phyloP scores from a whole-genome alignment of 2,113 vertebrate genomes.

The Mungos mungo region DNA sequence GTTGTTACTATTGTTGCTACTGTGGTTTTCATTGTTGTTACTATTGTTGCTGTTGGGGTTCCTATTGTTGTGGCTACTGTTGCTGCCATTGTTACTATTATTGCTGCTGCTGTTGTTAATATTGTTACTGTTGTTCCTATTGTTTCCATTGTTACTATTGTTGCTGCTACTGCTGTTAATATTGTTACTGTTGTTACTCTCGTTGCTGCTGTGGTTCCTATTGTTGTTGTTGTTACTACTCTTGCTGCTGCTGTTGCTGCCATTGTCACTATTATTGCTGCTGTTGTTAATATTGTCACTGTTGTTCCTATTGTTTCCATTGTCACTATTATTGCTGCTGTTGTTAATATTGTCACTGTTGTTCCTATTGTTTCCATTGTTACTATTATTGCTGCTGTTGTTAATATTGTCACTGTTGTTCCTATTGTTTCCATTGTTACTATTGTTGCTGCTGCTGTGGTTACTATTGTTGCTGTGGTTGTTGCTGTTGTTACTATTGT shows the following conservation, averaged over 20 bases:
- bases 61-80: fast-evolving
- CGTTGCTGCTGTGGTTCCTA: fast-evolving
- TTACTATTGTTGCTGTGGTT: fast-evolving
- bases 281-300: fast-evolving
- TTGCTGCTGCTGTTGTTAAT: fast-evolving
- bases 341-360: fast-evolving
- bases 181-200: fast-evolving
- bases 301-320: fast-evolving
- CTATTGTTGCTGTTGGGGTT: fast-evolving
- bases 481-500: fast-evolving
- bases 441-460: fast-evolving
- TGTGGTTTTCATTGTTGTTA: fast-evolving
- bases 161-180: fast-evolving
- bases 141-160: fast-evolving
- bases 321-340: too few relatives aligned
- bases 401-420: too few relatives aligned
- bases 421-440: fast-evolving
- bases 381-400: fast-evolving
- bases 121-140: fast-evolving
- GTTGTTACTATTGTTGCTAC: fast-evolving
- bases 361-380: fast-evolving
- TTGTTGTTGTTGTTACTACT: fast-evolving
- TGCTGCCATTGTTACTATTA: fast-evolving
- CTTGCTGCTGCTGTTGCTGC: fast-evolving
- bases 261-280: fast-evolving